Conservation (phyloP, 2,797 vertebrate genomes). For the Myioborus melanocephalus region DNA sequence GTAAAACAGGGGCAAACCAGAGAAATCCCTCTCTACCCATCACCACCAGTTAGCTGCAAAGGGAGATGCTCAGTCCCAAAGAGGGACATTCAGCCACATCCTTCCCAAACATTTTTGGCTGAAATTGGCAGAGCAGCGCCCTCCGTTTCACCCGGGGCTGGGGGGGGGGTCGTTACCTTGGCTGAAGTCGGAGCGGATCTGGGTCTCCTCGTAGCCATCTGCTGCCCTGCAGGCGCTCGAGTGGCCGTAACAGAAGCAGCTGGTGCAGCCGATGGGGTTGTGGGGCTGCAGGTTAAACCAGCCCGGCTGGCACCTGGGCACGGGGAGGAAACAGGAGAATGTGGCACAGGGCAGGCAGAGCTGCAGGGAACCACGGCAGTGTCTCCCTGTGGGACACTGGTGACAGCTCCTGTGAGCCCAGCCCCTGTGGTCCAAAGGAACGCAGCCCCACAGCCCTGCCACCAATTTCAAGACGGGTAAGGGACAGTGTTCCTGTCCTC, state of each 20-base stretch:
- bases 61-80: neutral
- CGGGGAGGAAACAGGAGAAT: neutral
- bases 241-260: conserved; percentile 92
- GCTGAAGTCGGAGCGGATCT: conserved; percentile 79
- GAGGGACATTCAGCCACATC: neutral
- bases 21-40: neutral
- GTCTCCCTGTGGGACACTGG: fast-evolving
- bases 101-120: neutral
- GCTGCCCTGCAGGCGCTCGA: conserved; percentile 82
- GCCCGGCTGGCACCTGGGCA: conserved; percentile 86
- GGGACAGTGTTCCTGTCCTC: neutral
- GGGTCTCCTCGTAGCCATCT: conserved; percentile 66
- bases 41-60: neutral
- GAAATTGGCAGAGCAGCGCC: neutral
- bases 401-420: neutral
- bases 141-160: fast-evolving
- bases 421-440: neutral
- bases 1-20: neutral
- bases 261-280: conserved; percentile 81
- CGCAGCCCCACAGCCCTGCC: neutral
- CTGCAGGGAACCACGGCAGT: neutral
- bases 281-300: conserved; percentile 84
- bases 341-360: neutral
- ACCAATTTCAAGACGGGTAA: neutral
- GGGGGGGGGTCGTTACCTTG: conserved; percentile 71